Evolutionary conservation across 2,888 invertebrate genomes (phyloP), one percentile per base, ranked within the genome.

Genomic region (Calameuta idolon): DNA sequence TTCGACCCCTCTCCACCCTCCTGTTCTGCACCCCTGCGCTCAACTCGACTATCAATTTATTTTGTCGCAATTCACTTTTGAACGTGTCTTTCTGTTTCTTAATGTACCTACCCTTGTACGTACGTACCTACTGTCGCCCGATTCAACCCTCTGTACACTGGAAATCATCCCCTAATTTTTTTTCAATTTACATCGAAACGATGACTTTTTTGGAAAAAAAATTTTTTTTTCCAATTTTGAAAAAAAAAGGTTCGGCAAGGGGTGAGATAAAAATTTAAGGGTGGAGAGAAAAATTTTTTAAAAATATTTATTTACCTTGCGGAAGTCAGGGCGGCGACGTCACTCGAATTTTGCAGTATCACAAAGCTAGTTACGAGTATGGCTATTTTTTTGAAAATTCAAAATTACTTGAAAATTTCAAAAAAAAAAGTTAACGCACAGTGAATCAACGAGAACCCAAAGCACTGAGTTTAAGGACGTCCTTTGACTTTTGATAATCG

Each of bases 21-120:
- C 23, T 4, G 4, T 15, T 15, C 37, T 4, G 23, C 55, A 84
- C 83, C 84, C 85, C 79, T 78, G 85, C 85, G 84, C 88, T 88
- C 88, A 86, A 89, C 89, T 90, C 88, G 90, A 85, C 89, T 87
- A 90, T 90, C 89, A 90, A 90, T 89, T 90, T 90, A 89, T 88
- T 89, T 86, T 83, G 84, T 86, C 85, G 85, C 84, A 84, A 85
- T 86, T 84, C 82, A 85, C 83, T 86, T 88, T 88, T 85, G 79
- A 82, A 79, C 34, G 69, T 81, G 81, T 80, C 79, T 37, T 73
- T 75, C 79, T 79, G 68, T 76, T 75, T 55, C 33, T 76, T 37
- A 34, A 30, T 34, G 71, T 31, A 33, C 69, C 33, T 33, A 30
- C 33, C 33, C 69, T 69, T 69, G 12, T 30, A 69, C 3, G 12